Evolutionary conservation across 2,888 invertebrate genomes (phyloP).

Genomic region (Drosophila meridionalis): DNA sequence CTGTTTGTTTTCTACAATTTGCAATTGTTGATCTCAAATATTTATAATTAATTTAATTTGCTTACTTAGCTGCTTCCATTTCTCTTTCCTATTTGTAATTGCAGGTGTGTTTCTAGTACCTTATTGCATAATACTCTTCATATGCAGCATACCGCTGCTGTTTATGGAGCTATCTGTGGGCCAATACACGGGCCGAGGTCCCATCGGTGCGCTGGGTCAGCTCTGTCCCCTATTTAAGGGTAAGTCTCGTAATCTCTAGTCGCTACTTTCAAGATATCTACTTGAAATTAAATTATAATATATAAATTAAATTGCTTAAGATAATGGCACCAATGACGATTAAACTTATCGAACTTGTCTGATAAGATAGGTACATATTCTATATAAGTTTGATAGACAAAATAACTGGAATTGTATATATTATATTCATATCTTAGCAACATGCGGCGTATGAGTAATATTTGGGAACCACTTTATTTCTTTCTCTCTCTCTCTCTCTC

Average conservation of each 20-base stretch:
- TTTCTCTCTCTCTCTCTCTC: neutral
- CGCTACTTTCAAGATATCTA: neutral
- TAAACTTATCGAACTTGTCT: neutral
- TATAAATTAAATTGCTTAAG: neutral
- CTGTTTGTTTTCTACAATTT: slow-evolving; percentile 40
- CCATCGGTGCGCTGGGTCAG: slow-evolving; percentile 95
- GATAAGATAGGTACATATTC: slow-evolving; percentile 3
- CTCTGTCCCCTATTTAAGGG: slow-evolving; percentile 97
- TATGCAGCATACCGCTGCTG: slow-evolving; percentile 96
- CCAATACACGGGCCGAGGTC: slow-evolving; percentile 96
- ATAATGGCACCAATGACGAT: neutral
- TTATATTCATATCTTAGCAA: neutral
- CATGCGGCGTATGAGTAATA: slow-evolving; percentile 3
- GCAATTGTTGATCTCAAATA: slow-evolving; percentile 72
- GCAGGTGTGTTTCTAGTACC: slow-evolving; percentile 97
- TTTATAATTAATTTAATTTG: slow-evolving; percentile 79
- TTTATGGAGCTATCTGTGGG: slow-evolving; percentile 97
- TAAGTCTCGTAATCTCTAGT: slow-evolving; percentile 82
- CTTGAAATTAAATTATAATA: neutral
- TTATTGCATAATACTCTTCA: slow-evolving; percentile 95
- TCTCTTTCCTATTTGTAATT: slow-evolving; percentile 43
- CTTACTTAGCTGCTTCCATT: slow-evolving; percentile 63
- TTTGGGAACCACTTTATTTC: neutral
- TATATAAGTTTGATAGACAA: neutral
- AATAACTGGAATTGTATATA: neutral